Base-by-base conservation (phyloP, 2,113 vertebrate species). In the Rana temporaria region DNA sequence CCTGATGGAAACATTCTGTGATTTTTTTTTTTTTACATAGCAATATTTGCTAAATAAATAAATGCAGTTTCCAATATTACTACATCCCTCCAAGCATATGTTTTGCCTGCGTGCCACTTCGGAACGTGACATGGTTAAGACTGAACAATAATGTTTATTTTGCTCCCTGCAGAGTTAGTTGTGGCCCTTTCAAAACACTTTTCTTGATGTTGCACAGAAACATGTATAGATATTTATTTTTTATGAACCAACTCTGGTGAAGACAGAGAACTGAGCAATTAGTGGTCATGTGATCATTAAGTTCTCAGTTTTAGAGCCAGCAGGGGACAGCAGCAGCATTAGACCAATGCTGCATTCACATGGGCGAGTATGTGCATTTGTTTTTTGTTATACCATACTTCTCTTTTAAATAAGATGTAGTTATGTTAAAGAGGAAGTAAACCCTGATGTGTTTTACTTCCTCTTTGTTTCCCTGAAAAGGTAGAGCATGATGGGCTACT, bases 1-100 rank as follows among this genome's bases (percentile, higher is more conserved):
- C 78, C 65, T 80, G n/a, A 80, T 80, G 78, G 78, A 80, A 80
- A 71, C 78, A 52, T 70, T 70, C 56, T 80, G 66, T 34, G 20
- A 62, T 70, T 80, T 59, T 30, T 66, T 70, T 80, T 59, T 30
- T 66, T 80, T 70, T 70, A 70, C 78, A 70, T 80, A 26, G 78
- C 22, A 69, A 62, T 69, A 70, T 75, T 70, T 48, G 65, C 66
- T 80, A 71, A 26, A 56, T 71, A 80, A 80, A 80, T 71, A 80
- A 62, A 80, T 60, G 66, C 30, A 8, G 18, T 70, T 80, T 80
- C 78, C 56, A n/a, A 24, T 79, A 68, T 68, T 79, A 65, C 77
- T n/a, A 34, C 22, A 60, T 56, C 57, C 66, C 42, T 19, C 55
- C 38, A 52, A n/a, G 34, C 60, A 53, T 24, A 80, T 60, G 78